Evolutionary conservation across 2,113 vertebrate genomes (phyloP).

Genomic region (Atlantisia rogersi): DNA sequence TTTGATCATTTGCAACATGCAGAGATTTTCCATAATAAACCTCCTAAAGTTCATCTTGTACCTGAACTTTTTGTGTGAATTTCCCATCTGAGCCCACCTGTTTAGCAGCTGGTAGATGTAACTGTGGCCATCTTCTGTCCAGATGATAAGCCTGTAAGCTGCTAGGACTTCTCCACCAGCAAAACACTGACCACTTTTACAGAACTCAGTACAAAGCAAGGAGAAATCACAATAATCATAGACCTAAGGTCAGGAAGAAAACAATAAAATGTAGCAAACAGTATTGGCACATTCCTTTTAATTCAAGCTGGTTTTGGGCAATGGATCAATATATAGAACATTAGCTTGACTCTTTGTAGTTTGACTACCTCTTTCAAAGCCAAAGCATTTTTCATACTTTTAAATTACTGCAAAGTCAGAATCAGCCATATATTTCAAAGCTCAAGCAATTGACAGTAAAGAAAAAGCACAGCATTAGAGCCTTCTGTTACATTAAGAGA

Average conservation of each 20-base stretch:
- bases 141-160: conserved; percentile 80
- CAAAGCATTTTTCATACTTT: background rate
- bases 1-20: conserved; percentile 80
- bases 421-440: background rate
- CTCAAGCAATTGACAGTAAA: background rate
- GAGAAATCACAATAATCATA: conserved; percentile 85
- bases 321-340: background rate
- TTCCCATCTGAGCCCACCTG: conserved; percentile 84
- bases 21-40: conserved; percentile 81
- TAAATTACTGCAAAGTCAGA: background rate
- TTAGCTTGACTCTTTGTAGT: background rate
- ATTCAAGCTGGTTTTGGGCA: background rate
- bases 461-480: background rate
- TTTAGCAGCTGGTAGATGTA: conserved; percentile 87
- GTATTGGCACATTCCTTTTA: background rate
- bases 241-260: conserved; percentile 66
- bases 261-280: background rate
- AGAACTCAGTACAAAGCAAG: conserved; percentile 76
- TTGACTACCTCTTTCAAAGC: background rate
- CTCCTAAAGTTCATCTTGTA: conserved; percentile 80
- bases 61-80: conserved; percentile 75
- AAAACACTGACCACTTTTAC: conserved; percentile 63
- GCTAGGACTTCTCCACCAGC: conserved; percentile 82
- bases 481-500: background rate
- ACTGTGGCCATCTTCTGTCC: conserved; percentile 80